Evolutionary conservation across 1,140 invertebrate species (phyloP).

Genomic region (Magallana ariakensis): DNA sequence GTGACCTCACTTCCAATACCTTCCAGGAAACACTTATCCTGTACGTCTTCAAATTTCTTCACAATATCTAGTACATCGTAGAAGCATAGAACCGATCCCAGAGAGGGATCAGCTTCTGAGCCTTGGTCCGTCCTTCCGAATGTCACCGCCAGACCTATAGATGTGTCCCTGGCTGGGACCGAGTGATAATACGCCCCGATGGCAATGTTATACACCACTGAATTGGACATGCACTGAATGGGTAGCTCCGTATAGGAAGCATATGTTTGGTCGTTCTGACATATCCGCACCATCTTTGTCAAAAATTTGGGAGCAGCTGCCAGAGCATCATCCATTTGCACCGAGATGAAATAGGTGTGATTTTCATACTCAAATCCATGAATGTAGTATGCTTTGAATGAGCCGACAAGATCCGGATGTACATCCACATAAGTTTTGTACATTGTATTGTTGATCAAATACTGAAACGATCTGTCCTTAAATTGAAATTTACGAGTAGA

Average conservation of each 20-base stretch:
- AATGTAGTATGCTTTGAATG: constrained; percentile 55
- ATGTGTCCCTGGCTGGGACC: neutral
- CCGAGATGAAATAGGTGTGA: constrained; percentile 51
- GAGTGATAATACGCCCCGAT: constrained; percentile 44
- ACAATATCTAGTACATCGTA: constrained; percentile 41
- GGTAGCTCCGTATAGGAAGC: constrained; percentile 51
- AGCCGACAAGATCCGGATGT: neutral
- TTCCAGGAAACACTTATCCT: constrained; percentile 39
- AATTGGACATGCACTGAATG: constrained; percentile 38
- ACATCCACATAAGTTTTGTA: constrained; percentile 48
- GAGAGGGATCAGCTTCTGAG: constrained; percentile 19
- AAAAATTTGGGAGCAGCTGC: constrained; percentile 22
- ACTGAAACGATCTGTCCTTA: constrained; percentile 28
- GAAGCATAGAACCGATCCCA: constrained; percentile 48
- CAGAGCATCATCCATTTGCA: constrained; percentile 56
- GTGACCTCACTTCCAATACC: constrained; percentile 41
- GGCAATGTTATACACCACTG: constrained; percentile 46
- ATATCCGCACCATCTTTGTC: constrained; percentile 57
- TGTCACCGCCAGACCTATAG: constrained; percentile 40
- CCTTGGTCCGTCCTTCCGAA: constrained; percentile 41
- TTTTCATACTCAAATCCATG: constrained; percentile 51
- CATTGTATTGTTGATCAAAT: constrained; percentile 28
- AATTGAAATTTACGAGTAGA: constrained; percentile 46
- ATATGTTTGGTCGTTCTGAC: constrained; percentile 49
- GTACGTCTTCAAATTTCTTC: constrained; percentile 42